Evolutionary conservation across 2,797 vertebrate species (phyloP).

Genomic region (Sarcoramphus papa): DNA sequence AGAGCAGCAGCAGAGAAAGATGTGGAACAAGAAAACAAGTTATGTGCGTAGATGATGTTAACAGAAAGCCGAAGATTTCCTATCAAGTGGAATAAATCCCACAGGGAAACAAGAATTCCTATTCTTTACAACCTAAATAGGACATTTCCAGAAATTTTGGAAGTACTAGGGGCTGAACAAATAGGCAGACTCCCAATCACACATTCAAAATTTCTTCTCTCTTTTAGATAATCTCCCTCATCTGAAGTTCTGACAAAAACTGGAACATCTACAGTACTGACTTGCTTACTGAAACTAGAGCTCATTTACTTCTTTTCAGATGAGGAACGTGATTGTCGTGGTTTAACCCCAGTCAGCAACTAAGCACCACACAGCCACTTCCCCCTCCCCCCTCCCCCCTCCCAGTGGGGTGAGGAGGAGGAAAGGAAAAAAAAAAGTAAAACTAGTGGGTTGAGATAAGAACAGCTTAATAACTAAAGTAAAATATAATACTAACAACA

Average conservation of each 20-base stretch:
- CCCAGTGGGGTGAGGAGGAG: too few relatives aligned
- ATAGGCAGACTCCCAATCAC: not conserved
- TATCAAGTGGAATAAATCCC: not conserved
- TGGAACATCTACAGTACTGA: not conserved
- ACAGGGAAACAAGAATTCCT: not conserved
- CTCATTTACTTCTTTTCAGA: not conserved
- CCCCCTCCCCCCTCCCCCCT: too few relatives aligned
- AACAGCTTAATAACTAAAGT: too few relatives aligned
- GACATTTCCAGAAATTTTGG: not conserved
- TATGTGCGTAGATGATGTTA: fast-evolving
- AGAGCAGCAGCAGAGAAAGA: not conserved
- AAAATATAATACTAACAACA: too few relatives aligned
- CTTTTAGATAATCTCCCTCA: not conserved
- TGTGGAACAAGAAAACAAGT: not conserved
- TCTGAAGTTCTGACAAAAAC: not conserved
- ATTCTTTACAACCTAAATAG: not conserved
- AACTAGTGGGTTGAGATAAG: too few relatives aligned
- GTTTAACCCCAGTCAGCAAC: too few relatives aligned
- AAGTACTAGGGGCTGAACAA: not conserved
- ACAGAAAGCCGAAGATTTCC: not conserved
- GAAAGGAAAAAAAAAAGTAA: too few relatives aligned
- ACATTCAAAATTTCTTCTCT: not conserved
- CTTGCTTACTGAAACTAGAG: not conserved
- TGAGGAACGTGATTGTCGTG: not conserved
- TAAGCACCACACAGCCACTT: too few relatives aligned